Conservation (phyloP, 1,140 invertebrate species). For the Halesus radiatus region DNA sequence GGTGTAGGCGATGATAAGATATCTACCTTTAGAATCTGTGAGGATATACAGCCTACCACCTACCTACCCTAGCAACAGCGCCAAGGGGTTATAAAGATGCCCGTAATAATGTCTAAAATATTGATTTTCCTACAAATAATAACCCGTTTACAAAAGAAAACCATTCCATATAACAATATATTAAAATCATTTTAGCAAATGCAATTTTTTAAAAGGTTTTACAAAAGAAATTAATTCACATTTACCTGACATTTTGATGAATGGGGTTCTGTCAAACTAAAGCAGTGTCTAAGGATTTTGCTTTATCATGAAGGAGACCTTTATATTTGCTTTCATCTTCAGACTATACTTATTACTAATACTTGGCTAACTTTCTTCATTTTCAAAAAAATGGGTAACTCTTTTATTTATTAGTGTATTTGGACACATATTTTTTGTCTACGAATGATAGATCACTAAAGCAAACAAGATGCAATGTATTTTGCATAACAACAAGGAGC, state of each 20-base stretch:
- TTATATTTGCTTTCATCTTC: not conserved
- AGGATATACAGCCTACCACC: not conserved
- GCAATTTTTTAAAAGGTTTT: not conserved
- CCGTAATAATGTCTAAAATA: not conserved
- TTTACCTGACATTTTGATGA: slow-evolving; percentile 20
- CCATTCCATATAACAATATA: not conserved
- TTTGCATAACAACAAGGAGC: slow-evolving; percentile 12
- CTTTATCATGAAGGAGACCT: not conserved
- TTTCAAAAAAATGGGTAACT: not conserved
- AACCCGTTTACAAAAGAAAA: not conserved
- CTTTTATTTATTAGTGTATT: not conserved
- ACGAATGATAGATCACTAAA: not conserved
- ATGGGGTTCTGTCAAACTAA: not conserved
- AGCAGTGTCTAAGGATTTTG: not conserved
- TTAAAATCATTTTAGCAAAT: not conserved
- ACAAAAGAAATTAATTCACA: not conserved
- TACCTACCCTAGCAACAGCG: not conserved
- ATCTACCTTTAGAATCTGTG: too few species aligned
- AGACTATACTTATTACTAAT: not conserved
- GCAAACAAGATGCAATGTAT: not conserved
- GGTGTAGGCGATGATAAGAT: too few species aligned
- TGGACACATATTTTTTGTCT: not conserved
- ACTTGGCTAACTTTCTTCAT: not conserved
- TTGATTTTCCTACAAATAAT: not conserved
- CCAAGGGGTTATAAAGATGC: not conserved